Base-by-base conservation (phyloP, 2,797 vertebrate genomes). In the Botia almorhae region DNA sequence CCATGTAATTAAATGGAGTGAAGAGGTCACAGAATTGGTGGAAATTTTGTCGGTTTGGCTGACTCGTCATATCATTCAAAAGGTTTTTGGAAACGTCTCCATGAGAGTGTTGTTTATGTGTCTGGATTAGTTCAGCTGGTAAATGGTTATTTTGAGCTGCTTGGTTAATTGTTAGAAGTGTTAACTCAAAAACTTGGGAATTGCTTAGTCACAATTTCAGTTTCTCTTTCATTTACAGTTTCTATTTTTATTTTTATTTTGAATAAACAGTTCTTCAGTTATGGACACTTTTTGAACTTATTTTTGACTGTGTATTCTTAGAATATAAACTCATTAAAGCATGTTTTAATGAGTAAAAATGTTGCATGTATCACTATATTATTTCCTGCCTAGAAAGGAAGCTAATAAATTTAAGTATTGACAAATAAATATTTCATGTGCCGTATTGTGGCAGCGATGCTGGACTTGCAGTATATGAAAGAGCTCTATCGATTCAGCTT, bases 401-500 rank as follows among this genome's bases (percentile, higher is more conserved):
- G 61, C 36, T 8, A 53, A 63, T 64, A 16, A 63, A 43, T 71
- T 14, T 51, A 53, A 17, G 51, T 23, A 55, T 39, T 64, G 76
- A 21, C 56, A 63, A 61, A 61, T 53, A 33, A 50, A 78, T 79
- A 53, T 23, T 55, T 43, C 6, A 70, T 70, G 55, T 58, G 61
- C 53, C 26, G 23, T 19, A 69, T 51, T 70, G 13, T 61, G 26
- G 7, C 13, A 51, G 7, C 50, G 58, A 19, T 12, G 13, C 36
- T 51, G 29, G 26, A 71, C 21, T 17, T 56, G 74, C 29, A 23
- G 43, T 12, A 23, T 72, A 60, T 68, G 8, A 82, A 76, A 39
- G 33, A 56, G 29, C 74, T 70, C 2, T 33, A 78, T 83, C 33
- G 16, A 78, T 83, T 65, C 19, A 7, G 60, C 61, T 74, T 79